These are phyloP conservation scores for Toxotes chatareus DNA, from an alignment of 2,113 vertebrate species.

Conservation along the genomic window DNA sequence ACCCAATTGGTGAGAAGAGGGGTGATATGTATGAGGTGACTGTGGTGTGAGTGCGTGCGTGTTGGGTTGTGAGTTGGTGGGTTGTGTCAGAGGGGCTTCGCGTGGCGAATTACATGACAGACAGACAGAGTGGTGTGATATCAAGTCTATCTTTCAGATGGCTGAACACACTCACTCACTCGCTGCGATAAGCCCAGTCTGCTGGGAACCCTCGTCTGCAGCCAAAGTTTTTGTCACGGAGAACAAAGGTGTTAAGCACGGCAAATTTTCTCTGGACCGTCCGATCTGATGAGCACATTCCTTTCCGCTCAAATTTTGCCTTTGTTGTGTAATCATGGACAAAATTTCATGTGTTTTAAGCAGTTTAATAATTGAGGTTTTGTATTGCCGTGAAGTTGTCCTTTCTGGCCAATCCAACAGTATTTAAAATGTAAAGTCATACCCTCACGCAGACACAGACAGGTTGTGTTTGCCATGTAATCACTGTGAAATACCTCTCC, in stretches of 20 bases:
- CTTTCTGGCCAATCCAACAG: neutral
- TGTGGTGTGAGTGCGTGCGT: neutral
- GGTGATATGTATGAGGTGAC: slow-evolving; percentile 52
- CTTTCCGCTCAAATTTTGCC: slow-evolving; percentile 30
- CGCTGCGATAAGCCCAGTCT: slow-evolving; percentile 36
- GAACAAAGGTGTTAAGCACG: slow-evolving; percentile 61
- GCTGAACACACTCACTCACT: slow-evolving; percentile 34
- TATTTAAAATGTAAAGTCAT: neutral
- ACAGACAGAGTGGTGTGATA: slow-evolving; percentile 55
- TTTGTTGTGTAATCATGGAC: slow-evolving; percentile 31
- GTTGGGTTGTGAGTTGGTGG: neutral
- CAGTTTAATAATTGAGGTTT: neutral
- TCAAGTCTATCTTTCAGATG: slow-evolving; percentile 67
- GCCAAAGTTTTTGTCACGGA: slow-evolving; percentile 63
- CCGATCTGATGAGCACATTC: slow-evolving; percentile 61
- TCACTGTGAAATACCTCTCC: slow-evolving; percentile 30
- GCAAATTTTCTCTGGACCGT: slow-evolving; percentile 12
- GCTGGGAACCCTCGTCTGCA: slow-evolving; percentile 55
- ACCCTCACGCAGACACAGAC: slow-evolving; percentile 7
- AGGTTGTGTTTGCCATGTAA: slow-evolving; percentile 32
- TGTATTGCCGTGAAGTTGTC: neutral
- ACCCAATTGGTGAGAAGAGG: slow-evolving; percentile 43
- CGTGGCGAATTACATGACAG: slow-evolving; percentile 15
- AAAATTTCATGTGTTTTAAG: slow-evolving; percentile 1
- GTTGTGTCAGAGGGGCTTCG: slow-evolving; percentile 10